phyloP scores from a whole-genome alignment of 2,888 invertebrate species.

The Galerucella nymphaeae region DNA sequence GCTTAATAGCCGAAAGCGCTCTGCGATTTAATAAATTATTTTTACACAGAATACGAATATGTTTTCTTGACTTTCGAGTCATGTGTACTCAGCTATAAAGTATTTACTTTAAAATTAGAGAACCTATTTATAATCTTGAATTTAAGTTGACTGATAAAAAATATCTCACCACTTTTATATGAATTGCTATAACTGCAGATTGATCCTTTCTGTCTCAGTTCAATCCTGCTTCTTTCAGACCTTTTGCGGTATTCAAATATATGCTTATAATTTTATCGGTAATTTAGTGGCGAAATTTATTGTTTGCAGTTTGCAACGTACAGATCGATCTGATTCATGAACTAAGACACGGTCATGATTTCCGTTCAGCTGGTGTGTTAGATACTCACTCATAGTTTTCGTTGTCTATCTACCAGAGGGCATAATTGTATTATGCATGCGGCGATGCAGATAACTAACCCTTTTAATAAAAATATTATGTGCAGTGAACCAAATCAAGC shows the following conservation, averaged over 20 bases:
- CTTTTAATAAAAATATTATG: neutral
- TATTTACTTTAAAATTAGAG: no score
- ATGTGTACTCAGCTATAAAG: no score
- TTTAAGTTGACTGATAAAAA: neutral
- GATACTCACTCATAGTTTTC: slow-evolving; percentile 8
- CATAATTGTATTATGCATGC: slow-evolving; percentile 17
- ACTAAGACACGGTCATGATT: slow-evolving; percentile 51
- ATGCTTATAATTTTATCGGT: slow-evolving; percentile 63
- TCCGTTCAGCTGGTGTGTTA: slow-evolving; percentile 38
- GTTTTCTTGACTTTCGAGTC: no score
- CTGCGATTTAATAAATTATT: no score
- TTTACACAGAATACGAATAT: no score
- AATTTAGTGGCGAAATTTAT: slow-evolving; percentile 62
- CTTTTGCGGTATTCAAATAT: slow-evolving; percentile 60
- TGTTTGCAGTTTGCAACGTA: slow-evolving; percentile 47
- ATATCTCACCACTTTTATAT: neutral
- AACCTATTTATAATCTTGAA: no score
- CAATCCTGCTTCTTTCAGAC: neutral
- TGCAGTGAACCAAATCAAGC: neutral
- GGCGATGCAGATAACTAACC: slow-evolving; percentile 2
- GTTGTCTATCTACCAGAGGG: slow-evolving; percentile 12
- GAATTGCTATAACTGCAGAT: neutral
- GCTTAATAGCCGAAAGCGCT: no score
- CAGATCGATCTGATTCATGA: slow-evolving; percentile 56
- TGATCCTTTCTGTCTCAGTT: neutral